Evolutionary conservation across 2,797 vertebrate species (phyloP).

Genomic region (Myotis vivesi): DNA sequence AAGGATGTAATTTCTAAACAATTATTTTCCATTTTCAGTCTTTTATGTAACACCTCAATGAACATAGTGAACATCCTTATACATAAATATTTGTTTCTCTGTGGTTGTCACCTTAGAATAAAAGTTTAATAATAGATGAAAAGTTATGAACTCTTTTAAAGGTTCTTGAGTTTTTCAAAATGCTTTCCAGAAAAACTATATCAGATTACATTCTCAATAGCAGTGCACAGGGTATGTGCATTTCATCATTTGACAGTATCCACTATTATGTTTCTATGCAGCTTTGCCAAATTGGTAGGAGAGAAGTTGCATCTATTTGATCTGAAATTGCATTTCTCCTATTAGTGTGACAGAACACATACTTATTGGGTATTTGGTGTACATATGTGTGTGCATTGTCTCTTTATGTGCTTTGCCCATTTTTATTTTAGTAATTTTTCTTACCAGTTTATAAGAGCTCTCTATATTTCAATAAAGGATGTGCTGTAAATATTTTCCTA

Average conservation of each 20-base stretch:
- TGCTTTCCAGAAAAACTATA: conserved; percentile 12
- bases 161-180: conserved; percentile 9
- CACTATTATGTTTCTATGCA: not conserved
- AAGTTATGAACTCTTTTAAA: conserved; percentile 2
- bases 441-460: not conserved
- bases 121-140: conserved; percentile 17
- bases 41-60: conserved; percentile 26
- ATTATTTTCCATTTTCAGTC: conserved; percentile 21
- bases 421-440: conserved; percentile 20
- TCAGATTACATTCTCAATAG: not conserved
- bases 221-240: not conserved
- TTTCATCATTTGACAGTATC: not conserved
- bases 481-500: not conserved
- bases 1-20: conserved; percentile 15
- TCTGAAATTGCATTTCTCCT: conserved; percentile 13
- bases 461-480: conserved; percentile 11
- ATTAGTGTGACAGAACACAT: not conserved
- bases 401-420: not conserved
- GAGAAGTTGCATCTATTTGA: not conserved
- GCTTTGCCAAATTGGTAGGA: conserved; percentile 20
- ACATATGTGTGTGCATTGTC: not conserved
- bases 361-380: not conserved
- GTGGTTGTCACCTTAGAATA: conserved; percentile 27
- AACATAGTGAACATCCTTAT: not conserved
- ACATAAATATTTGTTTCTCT: conserved; percentile 8